Percentiles rank a stretch among this genome's conserved stretches.
Evolutionary conservation across 2,113 vertebrate genomes (phyloP).

Genomic region (Stegastes partitus): DNA sequence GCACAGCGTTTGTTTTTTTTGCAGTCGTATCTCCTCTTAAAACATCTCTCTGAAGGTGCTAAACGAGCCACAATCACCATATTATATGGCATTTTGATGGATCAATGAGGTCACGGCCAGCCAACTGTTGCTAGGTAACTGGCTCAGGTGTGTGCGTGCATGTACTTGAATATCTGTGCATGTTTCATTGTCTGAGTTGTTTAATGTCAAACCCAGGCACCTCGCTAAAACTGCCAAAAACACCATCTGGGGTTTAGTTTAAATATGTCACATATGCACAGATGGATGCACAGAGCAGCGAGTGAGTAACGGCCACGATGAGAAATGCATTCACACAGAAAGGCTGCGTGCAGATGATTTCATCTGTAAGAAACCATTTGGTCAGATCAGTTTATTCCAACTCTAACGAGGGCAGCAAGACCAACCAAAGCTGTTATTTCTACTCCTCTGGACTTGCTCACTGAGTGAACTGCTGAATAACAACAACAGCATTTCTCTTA

Average conservation of each 20-base stretch:
- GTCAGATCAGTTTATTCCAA: not conserved
- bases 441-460: no score
- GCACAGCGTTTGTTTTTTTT: not conserved
- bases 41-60: slow-evolving; percentile 21
- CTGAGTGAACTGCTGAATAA: no score
- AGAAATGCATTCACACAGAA: slow-evolving; percentile 33
- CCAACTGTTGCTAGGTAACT: slow-evolving; percentile 71
- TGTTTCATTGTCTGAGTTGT: slow-evolving; percentile 35
- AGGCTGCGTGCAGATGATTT: slow-evolving; percentile 13
- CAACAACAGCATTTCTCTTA: not conserved
- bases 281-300: slow-evolving; percentile 14
- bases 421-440: not conserved
- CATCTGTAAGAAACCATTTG: slow-evolving; percentile 16
- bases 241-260: slow-evolving; percentile 62
- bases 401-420: not conserved
- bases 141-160: slow-evolving; percentile 34
- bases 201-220: slow-evolving; percentile 38
- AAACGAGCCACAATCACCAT: slow-evolving; percentile 6
- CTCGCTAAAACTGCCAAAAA: slow-evolving; percentile 21
- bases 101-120: slow-evolving; percentile 53
- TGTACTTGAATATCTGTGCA: not conserved
- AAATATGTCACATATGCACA: slow-evolving; percentile 31
- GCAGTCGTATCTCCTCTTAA: not conserved
- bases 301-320: not conserved
- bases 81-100: slow-evolving; percentile 27